Evolutionary conservation across 1,140 invertebrate genomes (phyloP), one percentile per base, ranked within the genome.

Genomic region (Archegozetes longisetosus): DNA sequence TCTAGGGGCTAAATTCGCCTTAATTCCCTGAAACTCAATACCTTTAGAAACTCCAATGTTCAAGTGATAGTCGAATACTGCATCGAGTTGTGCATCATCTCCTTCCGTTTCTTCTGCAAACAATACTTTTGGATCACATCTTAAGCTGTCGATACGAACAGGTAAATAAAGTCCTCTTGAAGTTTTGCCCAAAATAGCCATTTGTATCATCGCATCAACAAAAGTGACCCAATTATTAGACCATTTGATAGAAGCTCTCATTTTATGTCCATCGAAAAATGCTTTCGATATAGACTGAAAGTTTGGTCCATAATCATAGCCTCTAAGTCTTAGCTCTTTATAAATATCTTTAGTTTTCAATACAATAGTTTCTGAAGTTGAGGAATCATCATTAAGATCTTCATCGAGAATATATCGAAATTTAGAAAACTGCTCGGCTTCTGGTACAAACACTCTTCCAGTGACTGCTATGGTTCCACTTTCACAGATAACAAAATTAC

Each of bases 401-500:
- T 17, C 40, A 25, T 14, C 20, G 23, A 20, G 76, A 61, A 84
- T 13, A 12, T 51, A 9, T 26, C 32, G 29, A 14, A 60, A 29
- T 2, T 32, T 29, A 2, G 13, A 29, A 6, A 12, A 1, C 2
- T 48, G 29, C 12, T 13, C 48, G 12, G 47, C 46, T n/a, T 81
- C 1, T 82, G 79, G 1, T 55, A 80, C 70, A 29, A 73, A 75
- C 54, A 92, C 85, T 62, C 73, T 76, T n/a, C 88, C 89, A 1
- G 81, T 82, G 0, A 88, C 88, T 17, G 81, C 82, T 9, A 91
- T 75, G 23, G 81, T 78, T n/a, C 84, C 88, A 65, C 83, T 81
- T 75, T 96, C 91, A 63, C 82, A 83, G 27, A 98, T 83, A 69
- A 95, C 88, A 77, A 97, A 97, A 50, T 87, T 80, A 14, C 89